A percentile compares a stretch with the other conserved stretches of the same genome.
Conservation (phyloP, 2,113 vertebrate species). For the Rhodinocichla rosea region DNA sequence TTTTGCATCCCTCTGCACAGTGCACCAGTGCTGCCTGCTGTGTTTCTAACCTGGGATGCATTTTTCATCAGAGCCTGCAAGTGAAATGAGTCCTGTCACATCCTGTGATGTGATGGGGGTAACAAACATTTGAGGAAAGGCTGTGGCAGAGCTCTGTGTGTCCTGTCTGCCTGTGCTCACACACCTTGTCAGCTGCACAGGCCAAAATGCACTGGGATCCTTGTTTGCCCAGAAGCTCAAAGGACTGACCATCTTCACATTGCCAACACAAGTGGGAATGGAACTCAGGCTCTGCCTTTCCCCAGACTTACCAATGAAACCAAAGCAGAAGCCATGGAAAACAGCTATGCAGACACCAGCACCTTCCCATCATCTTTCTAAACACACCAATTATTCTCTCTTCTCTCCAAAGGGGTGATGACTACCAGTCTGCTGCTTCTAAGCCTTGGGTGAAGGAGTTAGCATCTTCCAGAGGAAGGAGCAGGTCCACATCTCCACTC, state of each 20-base stretch:
- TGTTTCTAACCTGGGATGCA: neutral
- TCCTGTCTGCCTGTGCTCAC: neutral
- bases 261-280: neutral
- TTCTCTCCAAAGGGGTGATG: neutral
- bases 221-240: neutral
- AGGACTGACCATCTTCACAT: neutral
- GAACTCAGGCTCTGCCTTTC: neutral
- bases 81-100: neutral
- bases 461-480: neutral
- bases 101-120: accelerated
- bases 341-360: neutral
- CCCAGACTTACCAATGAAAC: neutral
- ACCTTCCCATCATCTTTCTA: neutral
- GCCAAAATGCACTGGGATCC: neutral
- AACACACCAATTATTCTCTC: neutral
- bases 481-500: neutral
- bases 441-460: neutral
- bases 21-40: neutral
- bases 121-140: neutral
- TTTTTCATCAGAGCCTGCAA: neutral
- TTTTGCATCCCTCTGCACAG: neutral
- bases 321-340: neutral
- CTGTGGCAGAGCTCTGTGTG: neutral
- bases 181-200: neutral
- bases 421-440: neutral